Conservation (phyloP, 2,888 invertebrate genomes). For the Crocallis elinguaria region DNA sequence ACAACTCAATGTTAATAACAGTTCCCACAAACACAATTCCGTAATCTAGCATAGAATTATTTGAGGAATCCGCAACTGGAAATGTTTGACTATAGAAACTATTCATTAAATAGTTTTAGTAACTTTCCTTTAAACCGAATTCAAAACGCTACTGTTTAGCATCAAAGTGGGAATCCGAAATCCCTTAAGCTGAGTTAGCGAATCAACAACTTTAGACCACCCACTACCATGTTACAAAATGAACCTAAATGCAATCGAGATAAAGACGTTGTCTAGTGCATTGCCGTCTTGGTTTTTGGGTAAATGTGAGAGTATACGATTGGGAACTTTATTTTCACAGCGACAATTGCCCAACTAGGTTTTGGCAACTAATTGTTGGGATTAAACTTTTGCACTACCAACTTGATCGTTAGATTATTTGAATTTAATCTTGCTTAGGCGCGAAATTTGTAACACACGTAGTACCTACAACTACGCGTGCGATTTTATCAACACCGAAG, state of each 20-base stretch:
- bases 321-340: constrained; percentile 75
- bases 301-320: constrained; percentile 63
- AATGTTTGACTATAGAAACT: constrained; percentile 44
- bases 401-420: constrained; percentile 53
- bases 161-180: constrained; percentile 77
- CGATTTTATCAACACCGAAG: no score
- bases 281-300: constrained; percentile 43
- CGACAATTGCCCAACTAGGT: constrained; percentile 78
- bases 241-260: constrained; percentile 28
- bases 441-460: not conserved
- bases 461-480: no score
- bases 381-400: constrained; percentile 65
- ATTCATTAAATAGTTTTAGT: constrained; percentile 63
- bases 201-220: constrained; percentile 48
- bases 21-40: not conserved
- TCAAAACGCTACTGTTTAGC: constrained; percentile 72
- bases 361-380: constrained; percentile 76
- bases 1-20: not conserved
- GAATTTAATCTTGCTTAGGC: constrained; percentile 45
- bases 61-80: constrained; percentile 34
- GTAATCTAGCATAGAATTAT: constrained; percentile 24
- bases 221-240: constrained; percentile 33
- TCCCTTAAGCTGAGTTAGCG: constrained; percentile 76
- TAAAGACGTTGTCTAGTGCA: constrained; percentile 39
- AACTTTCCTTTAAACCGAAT: constrained; percentile 69